phyloP scores from a whole-genome alignment of 2,797 vertebrate species.

The Cossypha niveicapilla region DNA sequence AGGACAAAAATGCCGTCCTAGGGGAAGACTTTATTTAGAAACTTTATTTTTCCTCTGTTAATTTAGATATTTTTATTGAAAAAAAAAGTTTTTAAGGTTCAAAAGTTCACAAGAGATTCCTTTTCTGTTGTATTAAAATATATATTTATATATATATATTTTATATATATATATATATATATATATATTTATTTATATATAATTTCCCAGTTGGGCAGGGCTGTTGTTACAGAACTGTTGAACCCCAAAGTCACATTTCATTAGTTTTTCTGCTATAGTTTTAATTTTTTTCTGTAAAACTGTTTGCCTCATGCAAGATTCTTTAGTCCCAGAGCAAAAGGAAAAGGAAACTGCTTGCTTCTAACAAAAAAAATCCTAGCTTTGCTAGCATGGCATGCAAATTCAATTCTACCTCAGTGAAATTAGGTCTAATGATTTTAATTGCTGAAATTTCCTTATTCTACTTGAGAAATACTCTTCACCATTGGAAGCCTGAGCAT shows the following conservation, averaged over 20 bases:
- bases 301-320: not conserved
- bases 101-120: conserved; percentile 54
- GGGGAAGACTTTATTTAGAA: conserved; percentile 79
- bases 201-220: not conserved
- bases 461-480: not conserved
- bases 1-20: conserved; percentile 70
- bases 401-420: not conserved
- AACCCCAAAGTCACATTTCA: not conserved
- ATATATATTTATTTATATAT: not conserved
- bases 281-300: not conserved
- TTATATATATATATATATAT: too few species aligned
- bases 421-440: not conserved
- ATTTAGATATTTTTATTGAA: conserved; percentile 60
- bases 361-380: not conserved
- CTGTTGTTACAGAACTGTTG: not conserved
- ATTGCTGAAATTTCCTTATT: not conserved
- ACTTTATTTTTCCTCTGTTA: conserved; percentile 72
- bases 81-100: conserved; percentile 57
- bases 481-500: not conserved
- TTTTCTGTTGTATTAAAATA: conserved; percentile 1
- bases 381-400: not conserved
- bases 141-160: not conserved
- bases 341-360: not conserved
- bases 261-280: not conserved
- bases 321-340: not conserved